These are phyloP conservation scores for Chionomys nivalis DNA, from an alignment of 2,113 vertebrate species.

Conservation along the genomic window DNA sequence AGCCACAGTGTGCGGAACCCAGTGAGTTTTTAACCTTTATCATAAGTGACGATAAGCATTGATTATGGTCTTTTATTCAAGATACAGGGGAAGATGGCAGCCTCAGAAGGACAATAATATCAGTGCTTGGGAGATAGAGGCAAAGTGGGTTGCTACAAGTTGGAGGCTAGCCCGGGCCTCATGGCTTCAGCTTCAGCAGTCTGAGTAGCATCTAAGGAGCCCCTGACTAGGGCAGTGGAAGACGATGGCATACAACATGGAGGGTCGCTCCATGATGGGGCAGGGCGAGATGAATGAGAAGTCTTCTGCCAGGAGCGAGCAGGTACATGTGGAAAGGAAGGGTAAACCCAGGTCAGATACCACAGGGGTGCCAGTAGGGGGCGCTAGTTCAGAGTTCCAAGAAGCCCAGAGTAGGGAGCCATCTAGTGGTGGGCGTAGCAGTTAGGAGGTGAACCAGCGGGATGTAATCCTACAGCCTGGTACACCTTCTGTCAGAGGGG, in stretches of 20 bases:
- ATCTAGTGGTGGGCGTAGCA: not conserved
- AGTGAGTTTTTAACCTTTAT: not conserved
- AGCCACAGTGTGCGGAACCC: accelerated
- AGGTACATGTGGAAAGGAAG: accelerated
- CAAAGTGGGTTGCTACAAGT: not conserved
- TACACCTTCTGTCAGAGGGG: not conserved
- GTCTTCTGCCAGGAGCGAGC: not conserved
- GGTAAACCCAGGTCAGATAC: too few species aligned
- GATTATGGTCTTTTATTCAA: not conserved
- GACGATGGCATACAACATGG: not conserved
- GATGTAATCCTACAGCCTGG: not conserved
- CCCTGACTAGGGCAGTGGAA: not conserved
- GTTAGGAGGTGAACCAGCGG: too few species aligned
- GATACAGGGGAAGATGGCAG: not conserved
- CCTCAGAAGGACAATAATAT: not conserved
- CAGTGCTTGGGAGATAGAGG: not conserved
- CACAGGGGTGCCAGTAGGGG: accelerated
- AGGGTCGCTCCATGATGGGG: too few species aligned
- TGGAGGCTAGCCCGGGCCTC: not conserved
- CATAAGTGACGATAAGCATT: not conserved
- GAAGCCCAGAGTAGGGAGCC: not conserved
- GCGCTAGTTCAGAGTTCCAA: not conserved
- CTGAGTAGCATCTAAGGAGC: not conserved
- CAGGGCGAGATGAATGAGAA: not conserved
- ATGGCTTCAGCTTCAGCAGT: not conserved